phyloP scores from a whole-genome alignment of 2,797 vertebrate genomes.

The Heliangelus exortis region DNA sequence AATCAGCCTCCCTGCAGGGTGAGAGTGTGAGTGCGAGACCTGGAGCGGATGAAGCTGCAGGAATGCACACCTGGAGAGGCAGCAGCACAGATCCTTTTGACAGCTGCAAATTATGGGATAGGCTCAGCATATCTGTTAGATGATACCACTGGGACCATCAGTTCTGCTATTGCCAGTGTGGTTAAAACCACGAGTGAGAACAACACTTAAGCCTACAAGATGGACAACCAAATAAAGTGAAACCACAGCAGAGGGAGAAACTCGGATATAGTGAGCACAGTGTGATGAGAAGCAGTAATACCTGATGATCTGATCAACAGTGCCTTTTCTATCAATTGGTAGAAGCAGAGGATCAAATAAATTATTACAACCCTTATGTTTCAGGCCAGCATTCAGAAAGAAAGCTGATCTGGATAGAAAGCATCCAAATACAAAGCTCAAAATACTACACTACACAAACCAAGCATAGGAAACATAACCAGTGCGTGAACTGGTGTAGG shows the following conservation, averaged over 20 bases:
- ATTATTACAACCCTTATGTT: background rate
- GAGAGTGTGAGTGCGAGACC: background rate
- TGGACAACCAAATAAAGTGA: background rate
- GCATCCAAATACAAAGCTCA: background rate
- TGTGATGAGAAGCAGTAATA: background rate
- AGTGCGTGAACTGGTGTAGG: background rate
- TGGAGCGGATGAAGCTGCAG: background rate
- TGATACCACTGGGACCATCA: background rate
- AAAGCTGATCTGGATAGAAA: background rate
- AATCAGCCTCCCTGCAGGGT: background rate
- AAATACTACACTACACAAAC: background rate
- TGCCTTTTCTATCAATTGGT: background rate
- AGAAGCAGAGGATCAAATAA: background rate
- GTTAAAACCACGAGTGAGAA: background rate
- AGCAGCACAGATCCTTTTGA: background rate
- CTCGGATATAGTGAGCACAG: background rate
- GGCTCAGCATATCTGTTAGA: background rate
- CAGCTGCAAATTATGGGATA: background rate
- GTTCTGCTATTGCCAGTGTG: background rate
- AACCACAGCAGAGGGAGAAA: background rate
- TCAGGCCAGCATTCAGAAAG: background rate
- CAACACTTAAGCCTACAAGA: background rate
- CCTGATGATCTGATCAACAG: background rate
- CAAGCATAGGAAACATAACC: background rate
- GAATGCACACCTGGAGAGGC: background rate